phyloP scores from a whole-genome alignment of 2,888 invertebrate genomes.

The Salticus scenicus region DNA sequence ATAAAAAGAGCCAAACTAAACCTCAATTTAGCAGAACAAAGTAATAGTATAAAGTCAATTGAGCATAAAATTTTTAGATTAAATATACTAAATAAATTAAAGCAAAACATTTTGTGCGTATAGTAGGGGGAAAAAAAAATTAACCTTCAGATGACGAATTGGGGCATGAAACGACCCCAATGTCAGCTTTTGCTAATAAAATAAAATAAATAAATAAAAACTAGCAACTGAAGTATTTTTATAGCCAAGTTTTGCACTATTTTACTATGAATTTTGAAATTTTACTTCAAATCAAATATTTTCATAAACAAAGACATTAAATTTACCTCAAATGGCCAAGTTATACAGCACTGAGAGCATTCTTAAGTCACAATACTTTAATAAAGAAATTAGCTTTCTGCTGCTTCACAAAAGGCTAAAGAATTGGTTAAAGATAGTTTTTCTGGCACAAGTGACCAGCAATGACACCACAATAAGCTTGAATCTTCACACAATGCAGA shows the following conservation, averaged over 20 bases:
- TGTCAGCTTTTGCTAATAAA: neutral
- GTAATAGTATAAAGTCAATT: too few relatives aligned
- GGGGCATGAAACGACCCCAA: too few relatives aligned
- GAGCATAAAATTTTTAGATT: too few relatives aligned
- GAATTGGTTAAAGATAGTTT: too few relatives aligned
- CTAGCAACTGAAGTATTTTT: neutral
- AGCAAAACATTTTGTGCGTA: too few relatives aligned
- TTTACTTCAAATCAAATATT: neutral
- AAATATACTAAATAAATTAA: too few relatives aligned
- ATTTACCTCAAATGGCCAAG: neutral
- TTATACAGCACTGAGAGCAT: neutral
- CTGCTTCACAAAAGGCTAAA: neutral
- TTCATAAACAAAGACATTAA: neutral
- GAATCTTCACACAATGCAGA: neutral
- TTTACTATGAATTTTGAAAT: neutral
- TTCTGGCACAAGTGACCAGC: neutral
- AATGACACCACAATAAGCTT: neutral
- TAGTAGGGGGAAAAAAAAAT: too few relatives aligned
- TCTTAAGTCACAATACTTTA: neutral
- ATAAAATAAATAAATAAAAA: neutral
- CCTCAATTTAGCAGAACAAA: too few relatives aligned
- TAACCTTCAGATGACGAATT: too few relatives aligned
- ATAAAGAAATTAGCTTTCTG: neutral
- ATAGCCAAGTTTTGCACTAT: constrained; percentile 12
- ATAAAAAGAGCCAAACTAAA: too few relatives aligned